phyloP scores from a whole-genome alignment of 1,140 invertebrate genomes.

The Rhopalosiphum padi region DNA sequence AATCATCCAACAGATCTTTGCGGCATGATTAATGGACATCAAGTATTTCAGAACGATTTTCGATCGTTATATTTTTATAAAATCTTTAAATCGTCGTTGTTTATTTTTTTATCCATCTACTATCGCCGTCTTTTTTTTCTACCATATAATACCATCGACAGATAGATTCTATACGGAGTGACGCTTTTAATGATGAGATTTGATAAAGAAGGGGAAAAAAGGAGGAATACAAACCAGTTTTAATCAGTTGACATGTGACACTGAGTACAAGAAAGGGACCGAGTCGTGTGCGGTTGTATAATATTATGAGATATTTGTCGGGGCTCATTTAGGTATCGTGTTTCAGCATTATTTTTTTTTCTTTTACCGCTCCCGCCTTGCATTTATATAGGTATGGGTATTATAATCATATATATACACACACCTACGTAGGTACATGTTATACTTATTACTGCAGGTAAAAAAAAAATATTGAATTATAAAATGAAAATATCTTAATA shows the following conservation, averaged over 20 bases:
- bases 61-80: conserved; percentile 10
- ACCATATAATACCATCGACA: neutral
- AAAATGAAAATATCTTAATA: conserved; percentile 54
- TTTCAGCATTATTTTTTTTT: conserved; percentile 47
- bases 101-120: conserved; percentile 21
- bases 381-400: neutral
- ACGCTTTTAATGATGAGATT: conserved; percentile 57
- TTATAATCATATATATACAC: neutral
- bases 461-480: conserved; percentile 47
- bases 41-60: conserved; percentile 39
- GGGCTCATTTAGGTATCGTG: conserved; percentile 54
- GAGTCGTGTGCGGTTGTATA: conserved; percentile 52
- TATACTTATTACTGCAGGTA: neutral
- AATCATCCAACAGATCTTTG: conserved; percentile 26
- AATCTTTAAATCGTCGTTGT: conserved; percentile 40
- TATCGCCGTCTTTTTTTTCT: neutral
- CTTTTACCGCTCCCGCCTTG: conserved; percentile 19
- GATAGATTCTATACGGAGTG: conserved; percentile 39
- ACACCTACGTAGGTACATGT: neutral
- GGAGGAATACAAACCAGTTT: conserved; percentile 52
- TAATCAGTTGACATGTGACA: conserved; percentile 58
- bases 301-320: conserved; percentile 56
- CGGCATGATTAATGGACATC: conserved; percentile 50
- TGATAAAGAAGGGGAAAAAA: conserved; percentile 18
- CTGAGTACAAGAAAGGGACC: conserved; percentile 55